Conservation (phyloP, 2,888 invertebrate species). For the Idaea dimidiata region DNA sequence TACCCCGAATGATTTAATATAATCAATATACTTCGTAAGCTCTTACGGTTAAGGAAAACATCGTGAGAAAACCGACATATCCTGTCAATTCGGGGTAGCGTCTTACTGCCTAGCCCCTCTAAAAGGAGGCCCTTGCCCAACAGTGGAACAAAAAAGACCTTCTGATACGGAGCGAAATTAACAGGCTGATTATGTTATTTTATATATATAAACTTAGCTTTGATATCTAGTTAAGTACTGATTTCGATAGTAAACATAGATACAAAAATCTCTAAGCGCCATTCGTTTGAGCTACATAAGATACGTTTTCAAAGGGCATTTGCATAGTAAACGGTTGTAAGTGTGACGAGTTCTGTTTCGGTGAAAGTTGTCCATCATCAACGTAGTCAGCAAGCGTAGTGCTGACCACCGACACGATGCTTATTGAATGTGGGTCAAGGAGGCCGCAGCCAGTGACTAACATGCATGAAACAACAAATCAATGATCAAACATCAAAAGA, state of each 20-base stretch:
- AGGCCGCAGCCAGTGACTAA: slow-evolving; percentile 60
- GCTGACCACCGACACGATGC: slow-evolving; percentile 63
- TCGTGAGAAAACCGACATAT: too few species aligned
- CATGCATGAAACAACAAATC: slow-evolving; percentile 47
- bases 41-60: too few species aligned
- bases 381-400: slow-evolving; percentile 34
- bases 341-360: slow-evolving; percentile 49
- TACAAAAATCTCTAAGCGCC: background rate
- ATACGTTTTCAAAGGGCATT: slow-evolving; percentile 39
- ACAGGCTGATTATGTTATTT: too few species aligned
- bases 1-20: too few species aligned
- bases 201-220: too few species aligned
- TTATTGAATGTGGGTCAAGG: slow-evolving; percentile 68
- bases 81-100: too few species aligned
- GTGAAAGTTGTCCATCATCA: slow-evolving; percentile 75
- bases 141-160: too few species aligned
- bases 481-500: slow-evolving; percentile 30
- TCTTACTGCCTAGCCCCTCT: too few species aligned
- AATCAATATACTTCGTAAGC: too few species aligned
- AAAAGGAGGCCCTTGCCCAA: too few species aligned
- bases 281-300: background rate
- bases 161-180: too few species aligned
- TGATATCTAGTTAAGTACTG: background rate
- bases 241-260: background rate
- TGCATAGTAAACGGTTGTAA: slow-evolving; percentile 28